Percentiles rank a stretch among this genome's conserved stretches.
Conservation (phyloP, 2,797 vertebrate species). For the Xenentodon cancila region DNA sequence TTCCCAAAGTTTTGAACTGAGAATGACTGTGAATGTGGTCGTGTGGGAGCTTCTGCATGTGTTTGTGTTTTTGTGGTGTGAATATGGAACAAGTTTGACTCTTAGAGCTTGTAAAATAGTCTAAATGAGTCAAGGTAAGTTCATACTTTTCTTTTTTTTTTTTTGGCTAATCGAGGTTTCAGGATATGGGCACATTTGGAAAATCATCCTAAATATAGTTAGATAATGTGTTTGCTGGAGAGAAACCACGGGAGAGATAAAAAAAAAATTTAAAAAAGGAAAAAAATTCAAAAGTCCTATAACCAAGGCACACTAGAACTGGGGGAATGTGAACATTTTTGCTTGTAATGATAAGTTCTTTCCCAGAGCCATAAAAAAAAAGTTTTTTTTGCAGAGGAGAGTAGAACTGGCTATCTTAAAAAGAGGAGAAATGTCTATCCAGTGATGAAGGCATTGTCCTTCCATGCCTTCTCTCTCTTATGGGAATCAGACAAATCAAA, state of each 20-base stretch:
- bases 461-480: constrained; percentile 21
- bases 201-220: background rate
- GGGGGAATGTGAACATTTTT: constrained; percentile 28
- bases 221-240: background rate
- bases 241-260: constrained; percentile 10
- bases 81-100: background rate
- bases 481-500: constrained; percentile 63
- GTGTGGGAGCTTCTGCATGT: background rate
- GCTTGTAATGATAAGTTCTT: constrained; percentile 17
- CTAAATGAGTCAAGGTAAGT: background rate
- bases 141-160: too few relatives aligned
- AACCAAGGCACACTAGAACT: constrained; percentile 14
- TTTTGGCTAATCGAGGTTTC: background rate
- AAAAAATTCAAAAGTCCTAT: background rate
- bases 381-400: background rate
- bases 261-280: background rate
- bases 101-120: background rate
- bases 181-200: background rate
- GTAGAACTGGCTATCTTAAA: constrained; percentile 40
- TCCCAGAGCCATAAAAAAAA: background rate
- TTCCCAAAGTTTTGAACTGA: constrained; percentile 1
- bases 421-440: constrained; percentile 32
- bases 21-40: background rate
- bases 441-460: constrained; percentile 50
- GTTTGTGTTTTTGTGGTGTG: background rate